Conservation (phyloP, 2,113 vertebrate species). For the Pedetes capensis region DNA sequence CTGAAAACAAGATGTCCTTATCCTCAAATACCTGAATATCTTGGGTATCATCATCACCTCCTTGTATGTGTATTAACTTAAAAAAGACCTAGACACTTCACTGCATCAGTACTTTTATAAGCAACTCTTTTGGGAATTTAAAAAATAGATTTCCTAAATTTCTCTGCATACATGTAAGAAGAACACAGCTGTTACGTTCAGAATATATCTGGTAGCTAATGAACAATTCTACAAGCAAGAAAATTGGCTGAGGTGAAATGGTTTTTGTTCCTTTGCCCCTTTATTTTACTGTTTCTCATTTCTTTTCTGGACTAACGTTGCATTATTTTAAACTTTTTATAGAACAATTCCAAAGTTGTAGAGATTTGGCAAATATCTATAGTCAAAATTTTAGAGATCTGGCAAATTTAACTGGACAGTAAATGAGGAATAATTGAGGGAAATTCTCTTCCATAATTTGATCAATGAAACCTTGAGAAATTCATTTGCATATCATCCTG, state of each 20-base stretch:
- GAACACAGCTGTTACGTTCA: conserved; percentile 59
- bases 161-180: conserved; percentile 48
- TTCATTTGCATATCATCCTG: neutral
- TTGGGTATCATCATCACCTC: neutral
- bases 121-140: neutral
- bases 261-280: conserved; percentile 20
- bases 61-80: neutral
- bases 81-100: neutral
- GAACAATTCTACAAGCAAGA: conserved; percentile 33
- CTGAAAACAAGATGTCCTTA: neutral
- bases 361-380: neutral
- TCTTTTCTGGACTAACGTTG: neutral
- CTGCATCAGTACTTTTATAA: conserved; percentile 35
- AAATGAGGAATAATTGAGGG: neutral
- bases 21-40: neutral
- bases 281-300: conserved; percentile 2
- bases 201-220: conserved; percentile 55
- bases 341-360: neutral
- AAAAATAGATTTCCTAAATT: neutral
- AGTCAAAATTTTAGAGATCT: neutral
- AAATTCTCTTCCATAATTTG: neutral
- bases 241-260: neutral
- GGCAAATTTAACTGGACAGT: neutral
- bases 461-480: neutral
- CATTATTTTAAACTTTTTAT: neutral